Conservation (phyloP, 1,140 invertebrate genomes). For the Andrena cerasifolii region DNA sequence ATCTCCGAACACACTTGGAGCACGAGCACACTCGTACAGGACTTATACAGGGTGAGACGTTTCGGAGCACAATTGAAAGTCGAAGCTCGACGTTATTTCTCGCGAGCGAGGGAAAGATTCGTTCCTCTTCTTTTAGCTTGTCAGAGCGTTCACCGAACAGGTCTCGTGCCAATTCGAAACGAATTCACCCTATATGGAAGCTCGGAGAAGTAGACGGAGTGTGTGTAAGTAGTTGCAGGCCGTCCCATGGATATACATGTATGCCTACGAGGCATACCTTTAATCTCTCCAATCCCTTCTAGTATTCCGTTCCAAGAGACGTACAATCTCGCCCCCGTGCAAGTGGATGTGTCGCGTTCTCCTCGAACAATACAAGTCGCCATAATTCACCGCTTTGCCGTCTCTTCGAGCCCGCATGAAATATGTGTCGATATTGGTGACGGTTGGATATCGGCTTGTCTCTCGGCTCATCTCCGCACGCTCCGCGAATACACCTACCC, state of each 20-base stretch:
- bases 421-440: conserved; percentile 44
- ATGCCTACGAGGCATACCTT: conserved; percentile 7
- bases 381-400: conserved; percentile 30
- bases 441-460: conserved; percentile 34
- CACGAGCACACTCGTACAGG: too few species aligned
- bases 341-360: conserved; percentile 20
- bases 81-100: too few species aligned
- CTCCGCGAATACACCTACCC: background rate
- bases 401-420: conserved; percentile 25
- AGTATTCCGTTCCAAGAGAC: conserved; percentile 26
- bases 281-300: conserved; percentile 26
- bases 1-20: conserved; percentile 20
- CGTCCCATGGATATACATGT: background rate
- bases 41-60: background rate
- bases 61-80: background rate
- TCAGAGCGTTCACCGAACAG: too few species aligned
- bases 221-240: background rate
- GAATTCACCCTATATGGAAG: background rate
- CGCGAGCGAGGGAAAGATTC: too few species aligned
- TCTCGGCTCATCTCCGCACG: conserved; percentile 23
- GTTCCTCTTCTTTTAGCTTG: too few species aligned
- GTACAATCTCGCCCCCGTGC: conserved; percentile 9
- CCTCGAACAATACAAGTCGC: conserved; percentile 40
- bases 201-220: background rate
- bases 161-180: background rate